Conservation (phyloP, 2,113 vertebrate species). For the Haplochromis vanheusdeni region DNA sequence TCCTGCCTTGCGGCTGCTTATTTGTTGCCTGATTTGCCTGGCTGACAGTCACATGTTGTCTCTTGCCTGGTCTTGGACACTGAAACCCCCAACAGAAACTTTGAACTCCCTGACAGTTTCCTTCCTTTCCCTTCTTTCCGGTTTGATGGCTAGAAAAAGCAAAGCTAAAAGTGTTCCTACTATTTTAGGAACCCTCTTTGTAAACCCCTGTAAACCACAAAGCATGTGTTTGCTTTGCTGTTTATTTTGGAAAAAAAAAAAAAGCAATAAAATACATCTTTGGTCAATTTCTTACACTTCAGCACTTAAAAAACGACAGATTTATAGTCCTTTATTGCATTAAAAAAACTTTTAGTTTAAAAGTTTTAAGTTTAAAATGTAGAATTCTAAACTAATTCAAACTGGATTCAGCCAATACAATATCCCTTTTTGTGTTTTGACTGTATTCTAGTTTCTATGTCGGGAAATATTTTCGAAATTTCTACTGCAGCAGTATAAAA, state of each 20-base stretch:
- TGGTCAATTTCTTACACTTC: accelerated
- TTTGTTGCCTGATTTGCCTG: not conserved
- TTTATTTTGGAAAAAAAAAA: not conserved
- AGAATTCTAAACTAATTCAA: not conserved
- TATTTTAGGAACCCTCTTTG: not conserved
- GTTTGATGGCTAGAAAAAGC: not conserved
- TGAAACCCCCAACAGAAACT: not conserved
- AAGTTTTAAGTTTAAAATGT: not conserved
- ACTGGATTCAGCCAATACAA: not conserved
- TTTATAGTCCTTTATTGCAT: not conserved
- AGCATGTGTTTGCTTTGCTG: not conserved
- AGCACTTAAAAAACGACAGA: accelerated
- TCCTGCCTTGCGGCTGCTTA: not conserved
- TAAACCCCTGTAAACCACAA: not conserved
- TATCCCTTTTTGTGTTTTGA: accelerated
- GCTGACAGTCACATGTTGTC: not conserved
- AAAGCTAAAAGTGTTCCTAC: not conserved
- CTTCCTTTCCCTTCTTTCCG: constrained; percentile 27
- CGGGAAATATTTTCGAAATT: not conserved
- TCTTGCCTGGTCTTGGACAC: not conserved
- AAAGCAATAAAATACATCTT: not conserved
- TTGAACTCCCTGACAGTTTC: constrained; percentile 10
- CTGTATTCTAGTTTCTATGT: not conserved
- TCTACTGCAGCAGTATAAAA: not conserved
- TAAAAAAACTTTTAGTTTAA: too few species aligned